Evolutionary conservation across 2,113 vertebrate genomes (phyloP), one percentile per base, ranked within the genome.

Genomic region (Prionailurus bengalensis): DNA sequence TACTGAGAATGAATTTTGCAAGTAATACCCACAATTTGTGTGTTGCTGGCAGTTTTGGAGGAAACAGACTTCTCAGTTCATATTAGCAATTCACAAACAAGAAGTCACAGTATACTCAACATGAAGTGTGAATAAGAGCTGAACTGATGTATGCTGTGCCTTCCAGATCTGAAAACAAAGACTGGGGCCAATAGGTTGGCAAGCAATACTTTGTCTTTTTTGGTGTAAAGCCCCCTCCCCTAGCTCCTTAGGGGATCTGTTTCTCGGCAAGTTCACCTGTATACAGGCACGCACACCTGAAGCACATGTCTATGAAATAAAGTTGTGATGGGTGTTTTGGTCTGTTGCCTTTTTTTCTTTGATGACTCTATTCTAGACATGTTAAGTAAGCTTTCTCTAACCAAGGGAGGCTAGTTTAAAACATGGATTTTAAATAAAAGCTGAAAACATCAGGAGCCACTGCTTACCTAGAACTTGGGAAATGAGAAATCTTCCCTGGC

Each of bases 381-480:
- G 4, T 15, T 63, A 63, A 53, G 12, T 84, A 42, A 86, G 45
- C 16, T 73, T 94, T 88, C 45, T 94, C 33, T 90, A 63, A 48
- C 58, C n/a, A 81, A 93, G 39, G 14, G 15, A 74, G 23, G 14
- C 53, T 89, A 10, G 31, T 45, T 94, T 78, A 88, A 65, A 82
- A 76, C 7, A 63, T 23, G 4, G 42, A 4, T 83, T 97, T 97
- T 88, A 76, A 97, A 61, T 66, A 53, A 91, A 78, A 82, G 31
- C 51, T 73, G 65, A 90, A 87, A 88, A 76, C 17, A 61, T 66
- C 39, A 55, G 85, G 16, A 83, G 11, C 3, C 4, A 11, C 71
- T 79, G 25, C 14, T 53, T 33, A n/a, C 4, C 1, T n/a, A 51
- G 78, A 83, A 79, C 45, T 76, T 91, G 48, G 73, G 79, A 74